Evolutionary conservation across 2,888 invertebrate genomes (phyloP).

Genomic region (Drosophila sordidula): DNA sequence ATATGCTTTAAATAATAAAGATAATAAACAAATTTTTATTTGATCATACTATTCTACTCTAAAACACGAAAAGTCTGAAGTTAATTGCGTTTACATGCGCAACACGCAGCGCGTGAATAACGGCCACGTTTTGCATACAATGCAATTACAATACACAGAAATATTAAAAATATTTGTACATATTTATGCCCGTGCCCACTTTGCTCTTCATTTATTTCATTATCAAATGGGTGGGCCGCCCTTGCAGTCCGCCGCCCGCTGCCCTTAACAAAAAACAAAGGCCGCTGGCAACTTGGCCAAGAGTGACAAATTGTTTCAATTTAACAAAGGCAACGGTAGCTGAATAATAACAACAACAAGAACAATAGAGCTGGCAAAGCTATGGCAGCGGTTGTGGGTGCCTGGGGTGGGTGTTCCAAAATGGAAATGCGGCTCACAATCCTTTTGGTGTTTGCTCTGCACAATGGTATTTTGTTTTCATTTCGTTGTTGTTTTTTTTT

Average conservation of each 20-base stretch:
- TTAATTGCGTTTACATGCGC: constrained; percentile 6
- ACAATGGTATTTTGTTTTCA: constrained; percentile 23
- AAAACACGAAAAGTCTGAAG: neutral
- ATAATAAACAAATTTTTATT: no score
- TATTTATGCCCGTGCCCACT: constrained; percentile 49
- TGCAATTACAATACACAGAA: constrained; percentile 10
- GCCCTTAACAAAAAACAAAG: constrained; percentile 37
- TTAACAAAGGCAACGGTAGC: constrained; percentile 72
- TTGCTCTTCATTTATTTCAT: constrained; percentile 75
- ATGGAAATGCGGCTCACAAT: constrained; percentile 62
- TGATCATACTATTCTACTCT: no score
- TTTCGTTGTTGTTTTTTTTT: constrained; percentile 2
- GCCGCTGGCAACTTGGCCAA: constrained; percentile 66
- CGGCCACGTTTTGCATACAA: constrained; percentile 7
- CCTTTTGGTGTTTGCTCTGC: constrained; percentile 55
- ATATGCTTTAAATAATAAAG: no score
- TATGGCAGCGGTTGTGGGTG: constrained; percentile 5
- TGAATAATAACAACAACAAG: constrained; percentile 38
- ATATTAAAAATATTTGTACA: constrained; percentile 50
- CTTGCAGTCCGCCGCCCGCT: neutral
- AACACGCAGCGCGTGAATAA: constrained; percentile 5
- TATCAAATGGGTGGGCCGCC: constrained; percentile 55
- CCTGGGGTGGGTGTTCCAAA: constrained; percentile 6
- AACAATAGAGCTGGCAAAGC: constrained; percentile 43
- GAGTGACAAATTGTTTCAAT: constrained; percentile 79